Base-by-base conservation (phyloP, 1,140 invertebrate genomes). In the Palaemon carinicauda region DNA sequence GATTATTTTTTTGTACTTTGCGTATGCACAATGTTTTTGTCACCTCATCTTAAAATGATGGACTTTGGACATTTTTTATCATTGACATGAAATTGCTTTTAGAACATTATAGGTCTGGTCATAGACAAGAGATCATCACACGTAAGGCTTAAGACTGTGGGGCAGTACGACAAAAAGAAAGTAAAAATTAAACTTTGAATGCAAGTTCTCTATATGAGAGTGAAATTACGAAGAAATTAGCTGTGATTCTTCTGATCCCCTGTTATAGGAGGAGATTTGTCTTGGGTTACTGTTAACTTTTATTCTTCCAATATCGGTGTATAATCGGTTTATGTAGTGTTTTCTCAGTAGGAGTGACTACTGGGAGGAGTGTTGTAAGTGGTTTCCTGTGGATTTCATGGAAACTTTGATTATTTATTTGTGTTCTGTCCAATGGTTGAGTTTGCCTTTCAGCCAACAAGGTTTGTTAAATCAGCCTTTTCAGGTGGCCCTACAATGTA, bases 401-500 rank as follows among this genome's bases (percentile, higher is more conserved):
- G 56, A 53, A 54, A 56, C 14, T 15, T 53, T 80, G 14, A 33
- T 56, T 24, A 54, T 60, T 27, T 80, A 56, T 56, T 53, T 56
- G 52, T 17, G 24, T 29, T 41, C 71, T 81, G 19, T 69, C 54
- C 14, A 60, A 33, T 51, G 41, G 56, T 24, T 69, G 65, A 21
- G 27, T 21, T 50, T 78, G 56, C 52, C 52, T 54, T 84, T 65
- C 29, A 84, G 82, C 73, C 41, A 60, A 74, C 53, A 60, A 60
- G n/a, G 77, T 52, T 65, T 83, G 77, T 73, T 84, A 41, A 84
- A 41, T 50, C 82, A 84, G 74, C 82, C 74, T 60, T 21, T 84
- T 84, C 82, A 84, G 82, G 82, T 84, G 77, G 78, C 74, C 31
- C 60, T 74, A 84, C 82, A 77, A 21, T 84, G 82, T 84, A 84